phyloP scores from a whole-genome alignment of 2,888 invertebrate genomes.

The Temnothorax rugatulus region DNA sequence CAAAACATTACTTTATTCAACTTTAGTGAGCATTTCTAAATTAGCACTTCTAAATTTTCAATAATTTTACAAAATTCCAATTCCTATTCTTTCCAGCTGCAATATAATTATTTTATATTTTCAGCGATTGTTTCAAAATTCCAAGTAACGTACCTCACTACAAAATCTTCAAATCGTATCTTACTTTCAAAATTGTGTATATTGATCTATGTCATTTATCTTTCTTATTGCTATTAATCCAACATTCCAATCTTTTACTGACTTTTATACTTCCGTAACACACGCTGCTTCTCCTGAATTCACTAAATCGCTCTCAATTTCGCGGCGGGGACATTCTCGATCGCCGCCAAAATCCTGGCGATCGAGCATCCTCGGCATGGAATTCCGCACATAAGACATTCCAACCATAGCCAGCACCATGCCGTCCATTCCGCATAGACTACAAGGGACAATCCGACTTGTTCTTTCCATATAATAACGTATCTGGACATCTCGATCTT shows the following conservation, averaged over 20 bases:
- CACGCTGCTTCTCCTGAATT: slow-evolving; percentile 12
- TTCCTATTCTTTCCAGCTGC: neutral
- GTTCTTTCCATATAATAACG: slow-evolving; percentile 36
- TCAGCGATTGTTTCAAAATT: neutral
- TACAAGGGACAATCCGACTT: slow-evolving; percentile 12
- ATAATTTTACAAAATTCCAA: neutral
- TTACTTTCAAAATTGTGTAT: neutral
- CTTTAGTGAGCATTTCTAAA: no score
- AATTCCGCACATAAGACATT: slow-evolving; percentile 57
- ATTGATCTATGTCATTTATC: neutral
- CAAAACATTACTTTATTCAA: neutral
- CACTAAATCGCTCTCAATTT: slow-evolving; percentile 42
- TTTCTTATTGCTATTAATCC: neutral
- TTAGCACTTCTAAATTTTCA: neutral
- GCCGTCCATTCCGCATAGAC: slow-evolving; percentile 38
- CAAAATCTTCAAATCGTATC: neutral
- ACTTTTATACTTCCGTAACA: neutral
- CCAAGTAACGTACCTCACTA: neutral
- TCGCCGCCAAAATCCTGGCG: slow-evolving; percentile 46
- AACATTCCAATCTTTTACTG: neutral
- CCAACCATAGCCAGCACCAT: slow-evolving; percentile 46
- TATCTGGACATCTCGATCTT: no score
- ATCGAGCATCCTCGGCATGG: slow-evolving; percentile 52
- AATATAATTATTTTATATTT: neutral
- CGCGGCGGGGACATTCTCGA: slow-evolving; percentile 48